Evolutionary conservation across 2,113 vertebrate species (phyloP), one percentile per base, ranked within the genome.

Genomic region (Etheostoma spectabile): DNA sequence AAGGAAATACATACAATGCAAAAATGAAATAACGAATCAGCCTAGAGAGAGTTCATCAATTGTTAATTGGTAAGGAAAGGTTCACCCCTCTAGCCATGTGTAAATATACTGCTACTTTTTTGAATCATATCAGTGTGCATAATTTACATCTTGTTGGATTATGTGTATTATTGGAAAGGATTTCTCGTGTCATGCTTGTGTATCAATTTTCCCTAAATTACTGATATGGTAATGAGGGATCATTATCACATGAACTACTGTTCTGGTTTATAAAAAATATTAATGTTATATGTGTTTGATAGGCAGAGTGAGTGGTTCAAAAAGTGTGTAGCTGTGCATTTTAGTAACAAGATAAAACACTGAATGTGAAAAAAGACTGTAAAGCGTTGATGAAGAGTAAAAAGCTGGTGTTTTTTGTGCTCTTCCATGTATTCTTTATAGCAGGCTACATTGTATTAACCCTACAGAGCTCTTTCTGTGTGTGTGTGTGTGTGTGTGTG

Each of bases 401-500:
- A 10, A 12, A 24, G 14, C 18, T 33, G 8, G 2, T 52, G 19
- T 2, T 59, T 71, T 33, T 8, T 64, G 27, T 67, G 74, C 13
- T 46, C 6, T 33, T 65, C 15, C 7, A 15, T 48, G 5, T 30
- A 33, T 8, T 49, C 62, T 18, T 59, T 64, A 24, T 14, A 60
- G 5, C 30, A 38, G 35, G 35, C 35, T 38, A 24, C 8, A 22
- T 6, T 45, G 10, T 22, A 22, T 60, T 18, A 71, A 52, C 14
- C 19, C 45, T 7, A 52, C 11, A 15, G 8, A n/a, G 38, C 21
- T 38, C 13, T 33, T 6, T 67, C 42, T 68, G 21, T 65, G 38
- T 80, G 22, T 51, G 16, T 80, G 73, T 49, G 16, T 53, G 35
- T 70, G 24, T 19, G 48, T 71, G 66, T 80, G 73, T 49, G 14